These are phyloP conservation scores for Erythrolamprus reginae DNA, from an alignment of 2,113 vertebrate genomes.

Conservation along the genomic window DNA sequence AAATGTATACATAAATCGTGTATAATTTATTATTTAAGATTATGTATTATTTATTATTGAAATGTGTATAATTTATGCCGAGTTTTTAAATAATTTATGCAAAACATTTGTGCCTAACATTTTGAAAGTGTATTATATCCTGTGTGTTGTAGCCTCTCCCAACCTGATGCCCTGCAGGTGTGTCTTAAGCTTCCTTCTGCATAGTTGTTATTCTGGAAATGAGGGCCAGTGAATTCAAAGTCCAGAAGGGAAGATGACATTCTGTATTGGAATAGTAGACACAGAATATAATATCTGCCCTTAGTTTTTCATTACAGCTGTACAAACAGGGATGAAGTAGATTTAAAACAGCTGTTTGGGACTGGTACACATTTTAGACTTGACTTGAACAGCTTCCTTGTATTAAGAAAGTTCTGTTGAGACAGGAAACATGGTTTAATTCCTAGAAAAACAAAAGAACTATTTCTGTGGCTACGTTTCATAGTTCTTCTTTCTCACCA, in stretches of 20 bases:
- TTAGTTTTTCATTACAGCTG: slow-evolving; percentile 61
- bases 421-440: slow-evolving; percentile 77
- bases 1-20: slow-evolving; percentile 4
- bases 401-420: slow-evolving; percentile 75
- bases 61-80: background rate
- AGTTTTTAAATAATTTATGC: background rate
- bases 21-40: background rate
- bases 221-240: background rate
- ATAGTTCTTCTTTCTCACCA: slow-evolving; percentile 69
- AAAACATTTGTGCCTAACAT: slow-evolving; percentile 39
- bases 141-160: slow-evolving; percentile 27
- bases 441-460: slow-evolving; percentile 76
- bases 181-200: background rate
- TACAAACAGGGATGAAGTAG: slow-evolving; percentile 51
- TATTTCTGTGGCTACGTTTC: slow-evolving; percentile 76
- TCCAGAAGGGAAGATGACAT: background rate
- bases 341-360: slow-evolving; percentile 68
- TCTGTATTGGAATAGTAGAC: background rate
- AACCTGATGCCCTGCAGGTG: background rate
- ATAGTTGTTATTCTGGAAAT: background rate
- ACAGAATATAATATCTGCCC: slow-evolving; percentile 43
- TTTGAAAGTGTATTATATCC: slow-evolving; percentile 52
- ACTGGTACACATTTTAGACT: slow-evolving; percentile 67
- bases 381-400: slow-evolving; percentile 68
- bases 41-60: background rate